phyloP scores from a whole-genome alignment of 1,140 invertebrate genomes.

The Leptonema lineaticorne region DNA sequence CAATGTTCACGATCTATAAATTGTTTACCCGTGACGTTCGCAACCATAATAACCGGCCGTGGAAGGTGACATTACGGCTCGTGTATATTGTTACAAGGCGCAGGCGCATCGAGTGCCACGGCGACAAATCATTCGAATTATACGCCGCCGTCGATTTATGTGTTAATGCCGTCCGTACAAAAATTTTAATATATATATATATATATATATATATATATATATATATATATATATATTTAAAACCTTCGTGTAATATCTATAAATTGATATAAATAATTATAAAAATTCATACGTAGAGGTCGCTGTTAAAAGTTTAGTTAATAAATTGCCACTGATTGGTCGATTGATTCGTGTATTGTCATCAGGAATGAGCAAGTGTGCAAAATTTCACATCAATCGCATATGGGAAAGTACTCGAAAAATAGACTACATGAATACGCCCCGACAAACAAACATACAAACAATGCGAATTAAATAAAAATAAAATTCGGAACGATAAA shows the following conservation, averaged over 20 bases:
- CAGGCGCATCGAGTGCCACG: neutral
- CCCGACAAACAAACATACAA: too few species aligned
- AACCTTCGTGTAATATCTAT: neutral
- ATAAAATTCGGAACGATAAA: too few species aligned
- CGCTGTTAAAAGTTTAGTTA: too few species aligned
- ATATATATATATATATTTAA: neutral
- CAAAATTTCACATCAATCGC: too few species aligned
- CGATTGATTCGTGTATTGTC: too few species aligned
- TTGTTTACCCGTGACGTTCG: conserved; percentile 25
- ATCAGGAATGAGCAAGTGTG: too few species aligned
- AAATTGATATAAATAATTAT: too few species aligned
- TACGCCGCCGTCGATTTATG: neutral
- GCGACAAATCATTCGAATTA: neutral
- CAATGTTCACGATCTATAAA: conserved; percentile 21
- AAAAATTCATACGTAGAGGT: too few species aligned
- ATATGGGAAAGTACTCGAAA: too few species aligned
- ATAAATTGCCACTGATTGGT: too few species aligned
- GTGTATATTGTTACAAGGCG: neutral
- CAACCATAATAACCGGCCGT: conserved; percentile 13
- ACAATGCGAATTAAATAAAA: too few species aligned
- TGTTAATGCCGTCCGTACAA: neutral
- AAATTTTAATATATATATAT: neutral
- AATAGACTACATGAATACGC: too few species aligned
- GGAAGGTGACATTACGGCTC: conserved; percentile 10
- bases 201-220: neutral